Conservation (phyloP, 2,113 vertebrate species). For the Halichoerus grypus region DNA sequence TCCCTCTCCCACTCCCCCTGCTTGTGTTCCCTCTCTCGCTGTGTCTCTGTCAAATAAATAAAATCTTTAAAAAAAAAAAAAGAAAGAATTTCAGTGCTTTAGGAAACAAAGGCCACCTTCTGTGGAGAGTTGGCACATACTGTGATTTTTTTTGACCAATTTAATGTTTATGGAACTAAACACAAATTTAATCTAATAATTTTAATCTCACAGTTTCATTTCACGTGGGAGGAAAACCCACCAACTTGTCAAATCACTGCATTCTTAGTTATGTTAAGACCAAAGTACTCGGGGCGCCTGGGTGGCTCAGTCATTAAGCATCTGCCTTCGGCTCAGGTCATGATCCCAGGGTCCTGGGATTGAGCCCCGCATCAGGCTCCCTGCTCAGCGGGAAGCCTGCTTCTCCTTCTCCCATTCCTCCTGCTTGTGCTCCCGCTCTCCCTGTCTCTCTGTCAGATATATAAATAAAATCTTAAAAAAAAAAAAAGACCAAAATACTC, state of each 20-base stretch:
- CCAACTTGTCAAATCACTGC: conserved; percentile 3
- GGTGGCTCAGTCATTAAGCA: no score
- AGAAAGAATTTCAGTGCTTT: neutral
- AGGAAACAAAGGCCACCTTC: conserved; percentile 40
- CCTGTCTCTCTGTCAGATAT: no score
- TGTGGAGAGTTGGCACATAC: neutral
- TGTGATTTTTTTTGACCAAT: neutral
- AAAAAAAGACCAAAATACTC: conserved; percentile 23
- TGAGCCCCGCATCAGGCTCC: no score
- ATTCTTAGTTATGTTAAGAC: neutral
- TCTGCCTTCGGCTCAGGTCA: no score
- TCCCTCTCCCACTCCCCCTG: no score
- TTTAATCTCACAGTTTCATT: conserved; percentile 22
- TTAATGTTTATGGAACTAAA: neutral
- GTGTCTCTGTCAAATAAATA: no score
- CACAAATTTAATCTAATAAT: conserved; percentile 28
- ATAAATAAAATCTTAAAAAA: neutral
- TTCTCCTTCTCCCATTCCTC: no score
- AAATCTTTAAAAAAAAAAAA: neutral
- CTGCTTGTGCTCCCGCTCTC: no score
- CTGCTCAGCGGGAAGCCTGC: no score
- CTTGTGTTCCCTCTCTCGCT: no score
- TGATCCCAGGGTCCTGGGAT: no score
- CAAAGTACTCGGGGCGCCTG: no score
- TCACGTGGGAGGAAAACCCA: conserved; percentile 39